Conservation (phyloP, 2,797 vertebrate genomes). For the Tenualosa thibaudeaui region DNA sequence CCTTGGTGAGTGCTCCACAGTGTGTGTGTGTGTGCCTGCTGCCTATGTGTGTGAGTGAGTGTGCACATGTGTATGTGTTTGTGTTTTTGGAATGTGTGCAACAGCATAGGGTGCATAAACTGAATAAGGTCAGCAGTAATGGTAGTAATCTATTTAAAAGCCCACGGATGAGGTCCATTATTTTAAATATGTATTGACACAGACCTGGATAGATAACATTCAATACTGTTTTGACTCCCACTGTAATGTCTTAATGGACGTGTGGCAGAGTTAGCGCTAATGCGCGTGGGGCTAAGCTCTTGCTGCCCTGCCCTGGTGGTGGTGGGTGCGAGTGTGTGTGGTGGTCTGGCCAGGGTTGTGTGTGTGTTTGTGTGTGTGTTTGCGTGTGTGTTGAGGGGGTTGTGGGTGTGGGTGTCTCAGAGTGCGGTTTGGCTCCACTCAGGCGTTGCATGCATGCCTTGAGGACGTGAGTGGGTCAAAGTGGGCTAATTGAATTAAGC, state of each 20-base stretch:
- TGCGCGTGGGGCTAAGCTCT: not conserved
- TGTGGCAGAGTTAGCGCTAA: not conserved
- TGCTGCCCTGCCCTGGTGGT: not conserved
- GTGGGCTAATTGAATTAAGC: slow-evolving; percentile 48
- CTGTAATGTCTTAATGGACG: not conserved
- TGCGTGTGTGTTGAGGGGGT: not conserved
- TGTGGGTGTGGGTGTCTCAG: slow-evolving; percentile 47
- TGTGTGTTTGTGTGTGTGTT: slow-evolving; percentile 48
- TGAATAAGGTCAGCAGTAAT: not conserved
- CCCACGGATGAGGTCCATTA: not conserved
- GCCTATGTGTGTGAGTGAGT: not conserved
- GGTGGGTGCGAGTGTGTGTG: not conserved
- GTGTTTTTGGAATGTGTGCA: not conserved
- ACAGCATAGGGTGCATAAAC: not conserved
- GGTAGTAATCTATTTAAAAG: slow-evolving; percentile 12
- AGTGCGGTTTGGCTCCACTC: not conserved
- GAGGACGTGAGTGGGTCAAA: slow-evolving; percentile 37
- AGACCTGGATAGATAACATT: not conserved
- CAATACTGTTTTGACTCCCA: not conserved
- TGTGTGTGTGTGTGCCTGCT: slow-evolving; percentile 35
- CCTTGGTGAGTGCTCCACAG: slow-evolving; percentile 75
- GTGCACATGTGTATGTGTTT: not conserved
- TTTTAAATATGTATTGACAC: not conserved
- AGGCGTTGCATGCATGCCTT: not conserved
- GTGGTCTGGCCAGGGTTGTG: slow-evolving; percentile 26